Percentiles rank a stretch among this genome's conserved stretches.
phyloP scores from a whole-genome alignment of 2,888 invertebrate genomes.

The Hermaeophaga mercurialis region DNA sequence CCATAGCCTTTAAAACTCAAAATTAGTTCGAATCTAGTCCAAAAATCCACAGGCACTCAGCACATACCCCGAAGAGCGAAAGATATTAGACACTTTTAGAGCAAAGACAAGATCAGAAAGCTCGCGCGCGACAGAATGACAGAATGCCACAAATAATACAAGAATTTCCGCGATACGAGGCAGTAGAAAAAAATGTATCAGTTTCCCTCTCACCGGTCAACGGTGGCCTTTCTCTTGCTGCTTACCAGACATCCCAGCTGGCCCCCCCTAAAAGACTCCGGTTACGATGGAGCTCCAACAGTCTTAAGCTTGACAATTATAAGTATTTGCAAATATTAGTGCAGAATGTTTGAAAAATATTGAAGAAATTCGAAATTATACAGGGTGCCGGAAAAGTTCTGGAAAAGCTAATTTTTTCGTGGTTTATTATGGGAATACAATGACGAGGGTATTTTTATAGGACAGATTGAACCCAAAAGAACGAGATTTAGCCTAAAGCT shows the following conservation, averaged over 20 bases:
- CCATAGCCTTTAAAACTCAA: not conserved
- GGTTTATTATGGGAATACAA: too few species aligned
- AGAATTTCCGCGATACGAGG: slow-evolving; percentile 20
- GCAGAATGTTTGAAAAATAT: too few species aligned
- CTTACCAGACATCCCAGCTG: slow-evolving; percentile 11
- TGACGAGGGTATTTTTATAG: too few species aligned
- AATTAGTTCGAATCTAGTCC: not conserved
- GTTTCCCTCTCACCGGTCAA: slow-evolving; percentile 40
- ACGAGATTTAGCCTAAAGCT: too few species aligned
- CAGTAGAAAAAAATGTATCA: slow-evolving; percentile 35
- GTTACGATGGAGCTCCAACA: slow-evolving; percentile 6
- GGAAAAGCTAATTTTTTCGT: too few species aligned
- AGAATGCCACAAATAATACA: slow-evolving; percentile 19
- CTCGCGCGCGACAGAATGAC: slow-evolving; percentile 22
- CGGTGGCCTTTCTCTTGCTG: slow-evolving; percentile 38
- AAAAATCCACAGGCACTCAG: not conserved
- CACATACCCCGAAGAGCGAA: slow-evolving; percentile 8
- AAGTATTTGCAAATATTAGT: too few species aligned
- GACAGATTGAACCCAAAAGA: too few species aligned
- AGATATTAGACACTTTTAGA: slow-evolving; percentile 9
- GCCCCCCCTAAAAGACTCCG: slow-evolving; percentile 16
- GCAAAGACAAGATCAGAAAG: slow-evolving; percentile 1
- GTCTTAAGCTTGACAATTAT: too few species aligned
- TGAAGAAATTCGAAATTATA: too few species aligned
- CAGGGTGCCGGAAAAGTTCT: too few species aligned